Conservation (phyloP, 1,140 invertebrate species). For the Drosophila saltans region DNA sequence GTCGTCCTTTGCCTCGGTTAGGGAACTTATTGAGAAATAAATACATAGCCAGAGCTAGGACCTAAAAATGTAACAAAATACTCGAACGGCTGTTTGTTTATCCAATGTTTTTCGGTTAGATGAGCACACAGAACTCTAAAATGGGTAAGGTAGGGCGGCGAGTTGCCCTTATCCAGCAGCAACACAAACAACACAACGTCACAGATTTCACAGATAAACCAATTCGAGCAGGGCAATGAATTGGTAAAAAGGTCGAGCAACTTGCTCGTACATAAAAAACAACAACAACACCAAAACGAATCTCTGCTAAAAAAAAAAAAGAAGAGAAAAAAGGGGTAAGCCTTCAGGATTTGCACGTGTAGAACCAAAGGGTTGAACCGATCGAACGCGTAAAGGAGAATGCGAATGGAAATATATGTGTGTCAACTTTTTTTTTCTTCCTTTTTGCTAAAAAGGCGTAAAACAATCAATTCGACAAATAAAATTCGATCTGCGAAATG, state of each 20-base stretch:
- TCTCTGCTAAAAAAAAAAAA: slow-evolving; percentile 40
- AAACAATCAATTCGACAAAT: slow-evolving; percentile 77
- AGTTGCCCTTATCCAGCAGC: slow-evolving; percentile 43
- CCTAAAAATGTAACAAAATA: slow-evolving; percentile 71
- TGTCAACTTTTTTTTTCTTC: slow-evolving; percentile 41
- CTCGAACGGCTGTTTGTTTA: slow-evolving; percentile 82
- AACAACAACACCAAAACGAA: slow-evolving; percentile 72
- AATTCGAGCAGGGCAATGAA: slow-evolving; percentile 83
- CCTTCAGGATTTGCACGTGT: slow-evolving; percentile 46
- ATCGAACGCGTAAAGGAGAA: not conserved
- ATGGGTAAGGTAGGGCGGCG: slow-evolving; percentile 58
- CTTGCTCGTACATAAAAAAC: slow-evolving; percentile 35
- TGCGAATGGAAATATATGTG: slow-evolving; percentile 42
- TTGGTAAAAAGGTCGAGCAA: slow-evolving; percentile 76
- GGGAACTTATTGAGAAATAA: slow-evolving; percentile 40
- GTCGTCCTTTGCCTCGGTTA: slow-evolving; percentile 21
- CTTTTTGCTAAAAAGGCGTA: slow-evolving; percentile 71
- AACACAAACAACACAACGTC: slow-evolving; percentile 52
- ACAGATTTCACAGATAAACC: slow-evolving; percentile 83
- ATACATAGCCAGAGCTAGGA: slow-evolving; percentile 37
- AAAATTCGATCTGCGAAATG: slow-evolving; percentile 74
- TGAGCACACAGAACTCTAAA: slow-evolving; percentile 76
- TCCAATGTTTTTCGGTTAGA: slow-evolving; percentile 83
- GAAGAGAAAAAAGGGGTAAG: slow-evolving; percentile 10
- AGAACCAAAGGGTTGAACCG: slow-evolving; percentile 51